Percentiles rank a stretch among this genome's conserved stretches.
These are phyloP conservation scores for Vireo griseus DNA, from an alignment of 2,797 vertebrate species.

Conservation along the genomic window DNA sequence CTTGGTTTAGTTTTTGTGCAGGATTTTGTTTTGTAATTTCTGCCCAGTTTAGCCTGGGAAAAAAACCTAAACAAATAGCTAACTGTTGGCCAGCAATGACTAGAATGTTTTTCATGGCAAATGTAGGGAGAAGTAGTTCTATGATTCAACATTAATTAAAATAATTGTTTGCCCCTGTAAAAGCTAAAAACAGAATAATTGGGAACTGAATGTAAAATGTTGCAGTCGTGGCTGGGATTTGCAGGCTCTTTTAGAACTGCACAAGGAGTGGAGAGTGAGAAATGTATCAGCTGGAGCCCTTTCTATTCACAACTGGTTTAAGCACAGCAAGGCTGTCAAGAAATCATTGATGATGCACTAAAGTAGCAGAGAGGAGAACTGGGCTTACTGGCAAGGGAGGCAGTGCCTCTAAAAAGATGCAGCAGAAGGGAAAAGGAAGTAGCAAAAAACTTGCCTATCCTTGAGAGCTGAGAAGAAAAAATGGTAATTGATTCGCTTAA, in stretches of 20 bases:
- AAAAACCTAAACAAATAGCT: neutral
- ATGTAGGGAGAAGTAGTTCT: neutral
- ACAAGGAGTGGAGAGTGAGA: neutral
- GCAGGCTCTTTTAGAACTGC: neutral
- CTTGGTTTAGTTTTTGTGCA: neutral
- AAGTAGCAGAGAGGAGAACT: neutral
- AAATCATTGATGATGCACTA: neutral
- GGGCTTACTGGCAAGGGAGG: neutral
- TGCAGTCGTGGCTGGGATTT: neutral
- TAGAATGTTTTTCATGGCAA: neutral
- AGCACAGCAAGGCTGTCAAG: neutral
- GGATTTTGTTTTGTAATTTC: neutral
- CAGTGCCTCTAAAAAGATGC: neutral
- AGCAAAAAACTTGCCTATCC: neutral
- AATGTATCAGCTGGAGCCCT: neutral
- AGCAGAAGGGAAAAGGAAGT: neutral
- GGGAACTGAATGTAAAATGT: neutral
- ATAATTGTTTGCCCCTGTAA: neutral
- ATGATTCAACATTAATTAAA: conserved; percentile 7
- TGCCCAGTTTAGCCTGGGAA: neutral
- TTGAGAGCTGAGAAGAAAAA: neutral
- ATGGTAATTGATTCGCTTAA: neutral
- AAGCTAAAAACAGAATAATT: neutral
- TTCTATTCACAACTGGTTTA: neutral
- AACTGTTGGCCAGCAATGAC: neutral